Evolutionary conservation across 2,797 vertebrate species (phyloP).

Genomic region (Neosilurus mollespiculum): DNA sequence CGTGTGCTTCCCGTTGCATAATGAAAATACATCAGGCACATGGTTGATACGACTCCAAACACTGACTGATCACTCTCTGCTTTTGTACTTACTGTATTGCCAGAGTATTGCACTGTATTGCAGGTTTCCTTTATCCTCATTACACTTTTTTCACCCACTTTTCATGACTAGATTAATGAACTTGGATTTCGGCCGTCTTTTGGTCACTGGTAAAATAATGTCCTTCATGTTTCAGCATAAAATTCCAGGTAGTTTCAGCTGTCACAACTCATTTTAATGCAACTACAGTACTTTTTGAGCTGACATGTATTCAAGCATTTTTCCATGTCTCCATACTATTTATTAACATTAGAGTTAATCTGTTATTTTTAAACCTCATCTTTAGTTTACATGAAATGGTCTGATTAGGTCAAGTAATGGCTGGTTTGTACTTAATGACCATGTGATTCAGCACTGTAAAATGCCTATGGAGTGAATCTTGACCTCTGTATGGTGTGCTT

Average conservation of each 20-base stretch:
- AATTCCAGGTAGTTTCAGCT: not conserved
- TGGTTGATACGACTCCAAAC: not conserved
- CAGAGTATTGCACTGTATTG: no score
- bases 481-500: not conserved
- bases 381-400: not conserved
- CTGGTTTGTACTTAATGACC: not conserved
- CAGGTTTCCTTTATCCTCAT: no score
- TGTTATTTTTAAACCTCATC: not conserved
- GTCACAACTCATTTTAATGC: not conserved
- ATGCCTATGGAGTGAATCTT: not conserved
- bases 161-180: not conserved
- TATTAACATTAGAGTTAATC: no score
- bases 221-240: not conserved
- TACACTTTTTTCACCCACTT: not conserved
- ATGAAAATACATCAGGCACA: not conserved
- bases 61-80: not conserved
- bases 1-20: not conserved
- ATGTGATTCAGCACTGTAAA: not conserved
- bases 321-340: not conserved
- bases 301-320: constrained; percentile 12
- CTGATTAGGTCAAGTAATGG: not conserved
- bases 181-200: not conserved
- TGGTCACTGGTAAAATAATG: not conserved
- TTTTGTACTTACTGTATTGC: constrained; percentile 1
- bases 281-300: not conserved